Base-by-base conservation (phyloP, 2,113 vertebrate species). In the Notothenia rossii region DNA sequence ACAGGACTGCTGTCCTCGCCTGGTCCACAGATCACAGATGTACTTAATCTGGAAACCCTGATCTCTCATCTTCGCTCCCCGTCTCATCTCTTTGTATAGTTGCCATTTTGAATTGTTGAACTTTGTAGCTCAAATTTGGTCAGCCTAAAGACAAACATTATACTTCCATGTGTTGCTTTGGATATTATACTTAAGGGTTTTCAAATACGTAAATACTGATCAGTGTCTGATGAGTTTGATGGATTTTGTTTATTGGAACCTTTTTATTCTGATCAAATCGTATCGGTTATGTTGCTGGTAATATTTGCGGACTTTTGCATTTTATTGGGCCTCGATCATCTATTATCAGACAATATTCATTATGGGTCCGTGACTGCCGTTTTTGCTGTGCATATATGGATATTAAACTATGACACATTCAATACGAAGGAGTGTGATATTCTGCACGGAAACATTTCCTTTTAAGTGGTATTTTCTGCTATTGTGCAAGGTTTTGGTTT, bases 11-110 rank as follows among this genome's bases (percentile, higher is more conserved):
- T 55, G 77, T 88, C 86, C 84, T 85, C 71, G 79, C 66, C 81
- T 69, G 84, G 87, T 84, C 81, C 78, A 83, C 61, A 85, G 78
- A 87, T 72, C 81, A 88, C 84, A 85, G 64, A 86, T 89, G 83
- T 81, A 65, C 75, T 88, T 90, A 86, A 90, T 91, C 89, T 90
- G 88, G 72, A 84, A 84, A 76, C 55, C 66, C 55, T 88, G 86
- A 93, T 91, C 85, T 82, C 40, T 17, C 48, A 80, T 50, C 71
- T 80, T 40, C 60, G 82, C 20, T 13, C 61, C 58, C 33, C 46
- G 9, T 83, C 65, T 77, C 68, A 43, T 77, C 50, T 51, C 56
- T 67, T 59, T 15, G 45, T 36, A 25, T 68, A 46, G 71, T 86
- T 86, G 64, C 65, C 78, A 54, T 85, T 88, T 89, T 77, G 18